Percentiles rank a stretch among this genome's conserved stretches.
phyloP scores from a whole-genome alignment of 2,113 vertebrate species.

The Psammodynastes pulverulentus region DNA sequence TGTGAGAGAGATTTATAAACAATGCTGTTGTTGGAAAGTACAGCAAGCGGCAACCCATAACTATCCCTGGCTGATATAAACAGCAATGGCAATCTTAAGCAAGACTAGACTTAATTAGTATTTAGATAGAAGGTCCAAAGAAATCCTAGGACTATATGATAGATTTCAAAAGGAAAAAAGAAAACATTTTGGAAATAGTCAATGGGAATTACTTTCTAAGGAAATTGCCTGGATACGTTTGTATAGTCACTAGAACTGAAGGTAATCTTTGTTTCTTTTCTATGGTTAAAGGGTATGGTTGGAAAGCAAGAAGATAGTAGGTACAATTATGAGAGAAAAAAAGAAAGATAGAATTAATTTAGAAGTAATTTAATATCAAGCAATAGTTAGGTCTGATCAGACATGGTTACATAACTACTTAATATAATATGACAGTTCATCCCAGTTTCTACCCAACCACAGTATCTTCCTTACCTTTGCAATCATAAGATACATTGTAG shows the following conservation, averaged over 20 bases:
- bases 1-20: not conserved
- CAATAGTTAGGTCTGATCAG: not conserved
- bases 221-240: not conserved
- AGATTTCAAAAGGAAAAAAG: not conserved
- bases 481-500: slow-evolving; percentile 18
- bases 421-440: not conserved
- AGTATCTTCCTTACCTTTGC: slow-evolving; percentile 19
- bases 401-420: not conserved
- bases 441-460: not conserved
- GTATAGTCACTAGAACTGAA: not conserved
- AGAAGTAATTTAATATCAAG: not conserved
- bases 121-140: not conserved
- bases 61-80: not conserved
- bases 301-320: not conserved
- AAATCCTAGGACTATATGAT: not conserved
- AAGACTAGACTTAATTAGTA: not conserved
- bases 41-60: not conserved
- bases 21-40: not conserved
- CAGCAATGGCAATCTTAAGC: not conserved
- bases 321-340: not conserved
- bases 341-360: not conserved
- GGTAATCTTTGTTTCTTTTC: not conserved
- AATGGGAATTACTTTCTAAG: not conserved
- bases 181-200: not conserved
- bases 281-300: not conserved